phyloP scores from a whole-genome alignment of 2,797 vertebrate genomes.

The Uromys caudimaculatus region DNA sequence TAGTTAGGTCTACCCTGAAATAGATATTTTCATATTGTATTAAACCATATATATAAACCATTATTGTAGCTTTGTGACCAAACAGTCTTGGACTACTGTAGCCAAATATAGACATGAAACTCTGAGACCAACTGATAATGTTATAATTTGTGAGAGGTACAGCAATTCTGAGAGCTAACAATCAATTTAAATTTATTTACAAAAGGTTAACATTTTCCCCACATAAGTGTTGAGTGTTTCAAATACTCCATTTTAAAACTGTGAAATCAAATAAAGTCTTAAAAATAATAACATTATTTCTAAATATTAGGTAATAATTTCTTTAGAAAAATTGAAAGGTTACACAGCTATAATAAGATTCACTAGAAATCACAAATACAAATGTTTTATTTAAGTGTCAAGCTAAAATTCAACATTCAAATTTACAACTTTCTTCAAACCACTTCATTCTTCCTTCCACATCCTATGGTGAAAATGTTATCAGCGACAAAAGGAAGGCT shows the following conservation, averaged over 20 bases:
- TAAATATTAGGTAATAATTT: neutral
- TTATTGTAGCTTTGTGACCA: neutral
- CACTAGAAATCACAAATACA: neutral
- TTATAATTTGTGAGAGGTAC: neutral
- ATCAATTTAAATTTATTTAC: conserved; percentile 64
- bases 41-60: neutral
- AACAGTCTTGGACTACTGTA: neutral
- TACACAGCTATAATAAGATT: neutral
- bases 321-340: neutral
- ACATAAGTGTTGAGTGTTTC: neutral
- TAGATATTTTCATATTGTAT: neutral
- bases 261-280: neutral
- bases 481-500: neutral
- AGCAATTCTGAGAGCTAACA: conserved; percentile 38
- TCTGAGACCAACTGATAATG: neutral
- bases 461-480: neutral
- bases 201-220: conserved; percentile 56
- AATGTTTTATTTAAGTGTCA: conserved; percentile 22
- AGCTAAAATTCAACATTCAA: neutral
- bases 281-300: neutral
- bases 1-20: neutral
- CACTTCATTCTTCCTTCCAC: neutral
- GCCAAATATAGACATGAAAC: neutral
- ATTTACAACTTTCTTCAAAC: neutral
- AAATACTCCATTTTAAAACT: conserved; percentile 63